Conservation (phyloP, 1,140 invertebrate species). For the Zaprionus lachaisei region DNA sequence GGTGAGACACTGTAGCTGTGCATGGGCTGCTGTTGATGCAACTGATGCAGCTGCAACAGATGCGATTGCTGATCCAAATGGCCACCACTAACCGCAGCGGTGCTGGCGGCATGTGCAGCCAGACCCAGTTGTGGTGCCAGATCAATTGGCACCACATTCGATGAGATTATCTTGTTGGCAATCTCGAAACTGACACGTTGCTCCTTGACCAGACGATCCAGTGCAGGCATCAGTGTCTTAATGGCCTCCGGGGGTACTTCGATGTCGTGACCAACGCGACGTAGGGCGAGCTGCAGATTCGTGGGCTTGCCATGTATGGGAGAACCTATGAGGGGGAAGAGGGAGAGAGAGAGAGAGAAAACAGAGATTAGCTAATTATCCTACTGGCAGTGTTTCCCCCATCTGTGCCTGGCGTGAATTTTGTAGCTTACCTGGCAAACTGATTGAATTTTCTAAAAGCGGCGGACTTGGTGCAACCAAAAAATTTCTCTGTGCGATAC, state of each 20-base stretch:
- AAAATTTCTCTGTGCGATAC: constrained; percentile 85
- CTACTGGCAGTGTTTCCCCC: not conserved
- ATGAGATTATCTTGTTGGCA: constrained; percentile 83
- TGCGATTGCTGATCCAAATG: constrained; percentile 67
- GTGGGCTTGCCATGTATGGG: constrained; percentile 87
- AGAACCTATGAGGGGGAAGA: constrained; percentile 85
- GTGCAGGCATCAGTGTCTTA: constrained; percentile 77
- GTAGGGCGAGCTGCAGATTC: constrained; percentile 56
- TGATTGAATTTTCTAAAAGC: constrained; percentile 85
- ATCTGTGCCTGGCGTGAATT: constrained; percentile 7
- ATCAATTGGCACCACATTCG: constrained; percentile 84
- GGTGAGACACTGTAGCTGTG: constrained; percentile 76
- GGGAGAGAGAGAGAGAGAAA: not conserved
- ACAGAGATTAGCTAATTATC: not conserved
- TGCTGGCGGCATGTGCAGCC: constrained; percentile 68
- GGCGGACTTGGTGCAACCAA: constrained; percentile 85
- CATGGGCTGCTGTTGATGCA: constrained; percentile 58
- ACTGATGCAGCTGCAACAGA: constrained; percentile 59
- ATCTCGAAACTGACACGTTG: constrained; percentile 82
- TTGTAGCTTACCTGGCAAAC: constrained; percentile 77
- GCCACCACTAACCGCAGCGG: constrained; percentile 66
- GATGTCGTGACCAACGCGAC: constrained; percentile 71
- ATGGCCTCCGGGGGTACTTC: constrained; percentile 80
- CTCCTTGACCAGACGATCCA: constrained; percentile 84
- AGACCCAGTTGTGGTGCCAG: constrained; percentile 82